Base-by-base conservation (phyloP, 2,888 invertebrate species). In the Pteria penguin region DNA sequence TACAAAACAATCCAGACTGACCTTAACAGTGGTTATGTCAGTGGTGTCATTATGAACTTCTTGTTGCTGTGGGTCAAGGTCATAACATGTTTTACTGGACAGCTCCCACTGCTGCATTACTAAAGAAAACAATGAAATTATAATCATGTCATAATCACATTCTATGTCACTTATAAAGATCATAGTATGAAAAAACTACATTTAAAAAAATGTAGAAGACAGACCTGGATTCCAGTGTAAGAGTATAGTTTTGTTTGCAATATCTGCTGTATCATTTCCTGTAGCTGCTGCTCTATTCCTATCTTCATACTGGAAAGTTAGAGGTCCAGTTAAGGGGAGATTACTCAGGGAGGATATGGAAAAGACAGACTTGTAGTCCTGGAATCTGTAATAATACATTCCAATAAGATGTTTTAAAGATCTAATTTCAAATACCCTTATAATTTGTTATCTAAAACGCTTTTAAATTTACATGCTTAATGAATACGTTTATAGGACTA, bases 161-260 rank as follows among this genome's bases (percentile, higher is more conserved):
- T n/a, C n/a, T n/a, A n/a, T n/a, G n/a, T n/a, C n/a, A n/a, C n/a
- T n/a, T n/a, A n/a, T n/a, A n/a, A n/a, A n/a, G n/a, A n/a, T n/a
- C n/a, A n/a, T n/a, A n/a, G n/a, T n/a, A n/a, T n/a, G n/a, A n/a
- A n/a, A n/a, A n/a, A n/a, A n/a, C n/a, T n/a, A n/a, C n/a, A n/a
- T n/a, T n/a, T n/a, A n/a, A n/a, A n/a, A n/a, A n/a, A n/a, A n/a
- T n/a, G n/a, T n/a, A n/a, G n/a, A n/a, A n/a, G n/a, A 54, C 66
- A 61, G 67, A 83, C 83, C 72, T 71, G 80, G 78, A 54, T 83
- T 83, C 83, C 83, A 83, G 67, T 83, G 83, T 5, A 82, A 62
- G 4, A 83, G 61, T 77, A 81, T 76, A 18, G 67, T 55, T 36
- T 65, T 70, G 69, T 52, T 76, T 22, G 68, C 76, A 52, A 26